A percentile compares a stretch with the other conserved stretches of the same genome.
These are phyloP conservation scores for Esox masquinongy DNA, from an alignment of 2,797 vertebrate species.

Conservation along the genomic window DNA sequence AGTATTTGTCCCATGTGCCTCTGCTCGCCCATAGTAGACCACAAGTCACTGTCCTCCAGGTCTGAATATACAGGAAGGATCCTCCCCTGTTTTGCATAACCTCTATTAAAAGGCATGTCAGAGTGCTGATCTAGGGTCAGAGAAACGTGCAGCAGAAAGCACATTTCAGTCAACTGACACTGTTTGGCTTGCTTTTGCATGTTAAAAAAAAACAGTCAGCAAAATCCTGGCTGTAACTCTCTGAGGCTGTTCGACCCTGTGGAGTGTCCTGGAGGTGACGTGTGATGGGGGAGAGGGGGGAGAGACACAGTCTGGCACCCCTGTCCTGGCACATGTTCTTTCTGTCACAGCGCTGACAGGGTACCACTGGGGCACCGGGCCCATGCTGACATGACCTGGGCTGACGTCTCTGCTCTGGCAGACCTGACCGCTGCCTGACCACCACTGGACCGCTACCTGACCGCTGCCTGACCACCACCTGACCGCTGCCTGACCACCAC, in stretches of 20 bases:
- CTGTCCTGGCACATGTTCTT: slow-evolving; percentile 47
- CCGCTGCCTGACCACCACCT: slow-evolving; percentile 17
- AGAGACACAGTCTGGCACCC: slow-evolving; percentile 26
- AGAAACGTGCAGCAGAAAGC: too few species aligned
- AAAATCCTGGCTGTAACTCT: neutral
- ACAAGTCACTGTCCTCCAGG: too few species aligned
- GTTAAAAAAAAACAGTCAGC: neutral
- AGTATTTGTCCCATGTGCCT: neutral
- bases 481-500: neutral
- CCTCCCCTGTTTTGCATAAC: too few species aligned
- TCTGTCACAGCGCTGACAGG: slow-evolving; percentile 45
- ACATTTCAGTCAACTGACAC: too few species aligned
- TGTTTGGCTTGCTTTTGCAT: too few species aligned
- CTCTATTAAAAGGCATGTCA: too few species aligned
- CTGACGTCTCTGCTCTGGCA: slow-evolving; percentile 19
- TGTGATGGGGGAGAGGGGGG: neutral
- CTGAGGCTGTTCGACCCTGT: too few species aligned
- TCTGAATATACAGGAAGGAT: too few species aligned
- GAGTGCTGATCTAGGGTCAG: too few species aligned
- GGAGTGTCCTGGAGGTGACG: neutral
- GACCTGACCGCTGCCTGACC: slow-evolving; percentile 42
- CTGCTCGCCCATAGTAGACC: too few species aligned
- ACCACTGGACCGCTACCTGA: neutral
- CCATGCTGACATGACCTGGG: slow-evolving; percentile 37
- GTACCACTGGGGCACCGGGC: slow-evolving; percentile 38